Conservation (phyloP, 2,888 invertebrate species). For the Sepioteuthis lessoniana region DNA sequence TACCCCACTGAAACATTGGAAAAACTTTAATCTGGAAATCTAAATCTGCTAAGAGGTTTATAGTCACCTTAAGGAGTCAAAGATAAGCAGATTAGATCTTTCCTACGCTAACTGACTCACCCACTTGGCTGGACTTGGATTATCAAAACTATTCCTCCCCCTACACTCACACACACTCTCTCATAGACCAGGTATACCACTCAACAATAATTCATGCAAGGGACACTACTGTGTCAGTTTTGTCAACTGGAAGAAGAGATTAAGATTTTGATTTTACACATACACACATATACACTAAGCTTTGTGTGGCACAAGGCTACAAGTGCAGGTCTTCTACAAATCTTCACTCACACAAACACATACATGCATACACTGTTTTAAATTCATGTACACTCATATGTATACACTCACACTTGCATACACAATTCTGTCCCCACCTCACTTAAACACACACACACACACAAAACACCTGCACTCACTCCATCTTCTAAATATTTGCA, state of each 20-base stretch:
- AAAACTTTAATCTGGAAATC: constrained; percentile 14
- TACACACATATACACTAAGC: no score
- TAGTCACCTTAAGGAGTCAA: background rate
- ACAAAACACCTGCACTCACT: background rate
- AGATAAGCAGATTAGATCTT: background rate
- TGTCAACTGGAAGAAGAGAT: background rate
- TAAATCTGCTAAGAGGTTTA: constrained; percentile 33
- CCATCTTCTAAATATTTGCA: no score
- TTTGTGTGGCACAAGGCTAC: no score
- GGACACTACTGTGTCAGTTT: background rate
- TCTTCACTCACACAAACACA: background rate
- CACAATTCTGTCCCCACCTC: no score
- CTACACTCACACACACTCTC: background rate
- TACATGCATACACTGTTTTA: background rate
- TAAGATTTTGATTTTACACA: background rate
- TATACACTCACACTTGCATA: background rate
- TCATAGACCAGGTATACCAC: background rate
- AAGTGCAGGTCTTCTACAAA: no score
- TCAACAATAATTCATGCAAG: background rate
- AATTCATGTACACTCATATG: background rate
- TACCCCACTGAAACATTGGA: background rate
- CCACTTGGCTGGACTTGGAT: background rate
- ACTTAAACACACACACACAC: no score
- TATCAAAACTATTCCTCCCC: background rate
- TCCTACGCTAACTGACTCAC: background rate